Percentiles rank a stretch among this genome's conserved stretches.
phyloP scores from a whole-genome alignment of 2,888 invertebrate genomes.

The Aspidapion aeneum region DNA sequence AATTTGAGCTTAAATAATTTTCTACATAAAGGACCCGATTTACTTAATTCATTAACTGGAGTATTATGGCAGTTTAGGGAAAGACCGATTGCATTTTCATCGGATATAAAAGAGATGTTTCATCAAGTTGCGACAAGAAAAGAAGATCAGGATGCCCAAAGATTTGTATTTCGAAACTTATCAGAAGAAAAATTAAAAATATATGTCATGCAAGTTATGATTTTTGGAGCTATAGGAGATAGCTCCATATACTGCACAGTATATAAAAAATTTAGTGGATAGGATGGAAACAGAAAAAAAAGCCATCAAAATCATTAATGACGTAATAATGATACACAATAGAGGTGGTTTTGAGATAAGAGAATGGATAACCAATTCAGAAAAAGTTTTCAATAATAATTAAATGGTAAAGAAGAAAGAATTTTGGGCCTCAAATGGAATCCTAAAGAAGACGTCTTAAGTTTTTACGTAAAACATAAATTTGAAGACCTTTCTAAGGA shows the following conservation, averaged over 20 bases:
- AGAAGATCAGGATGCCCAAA: not conserved
- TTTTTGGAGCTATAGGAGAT: constrained; percentile 8
- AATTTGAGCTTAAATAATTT: too few relatives aligned
- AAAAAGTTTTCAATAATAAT: not conserved
- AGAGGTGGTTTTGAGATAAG: not conserved
- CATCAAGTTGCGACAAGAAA: not conserved
- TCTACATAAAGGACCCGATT: not conserved
- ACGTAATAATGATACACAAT: not conserved
- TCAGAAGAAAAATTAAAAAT: not conserved
- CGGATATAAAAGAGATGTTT: not conserved
- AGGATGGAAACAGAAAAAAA: not conserved
- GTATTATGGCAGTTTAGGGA: not conserved
- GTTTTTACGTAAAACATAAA: too few relatives aligned
- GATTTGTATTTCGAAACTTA: not conserved
- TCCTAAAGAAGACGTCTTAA: too few relatives aligned
- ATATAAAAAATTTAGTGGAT: constrained; percentile 7
- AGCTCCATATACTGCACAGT: constrained; percentile 9
- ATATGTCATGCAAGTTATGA: constrained; percentile 3
- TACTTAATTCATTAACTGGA: not conserved
- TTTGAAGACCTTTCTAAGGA: too few relatives aligned
- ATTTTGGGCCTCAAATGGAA: too few relatives aligned
- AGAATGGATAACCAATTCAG: not conserved
- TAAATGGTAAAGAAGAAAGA: not conserved
- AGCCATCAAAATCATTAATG: not conserved
- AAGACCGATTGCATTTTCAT: not conserved